phyloP scores from a whole-genome alignment of 2,797 vertebrate species.

The Brachymystax lenok region DNA sequence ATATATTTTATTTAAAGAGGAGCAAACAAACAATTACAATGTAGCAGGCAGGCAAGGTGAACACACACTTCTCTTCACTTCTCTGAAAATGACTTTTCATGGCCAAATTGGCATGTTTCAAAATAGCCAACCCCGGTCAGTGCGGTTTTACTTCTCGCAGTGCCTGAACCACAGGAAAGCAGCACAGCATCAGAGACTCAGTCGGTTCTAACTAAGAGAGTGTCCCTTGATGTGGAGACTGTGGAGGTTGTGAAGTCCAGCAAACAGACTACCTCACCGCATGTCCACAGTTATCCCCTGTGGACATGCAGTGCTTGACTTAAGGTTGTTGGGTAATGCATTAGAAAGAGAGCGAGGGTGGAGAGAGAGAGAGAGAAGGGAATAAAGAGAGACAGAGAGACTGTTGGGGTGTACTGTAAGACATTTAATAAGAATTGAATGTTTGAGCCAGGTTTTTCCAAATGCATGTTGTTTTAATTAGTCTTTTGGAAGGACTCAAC shows the following conservation, averaged over 20 bases:
- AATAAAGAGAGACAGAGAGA: not conserved
- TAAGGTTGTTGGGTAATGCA: slow-evolving; percentile 1
- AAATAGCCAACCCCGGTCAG: not conserved
- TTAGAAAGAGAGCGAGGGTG: not conserved
- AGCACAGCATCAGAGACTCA: not conserved
- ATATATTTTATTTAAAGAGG: too few species aligned
- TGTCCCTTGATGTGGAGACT: slow-evolving; percentile 19
- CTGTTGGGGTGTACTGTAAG: not conserved
- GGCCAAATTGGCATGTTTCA: not conserved
- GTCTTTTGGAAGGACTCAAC: not conserved
- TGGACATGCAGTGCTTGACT: not conserved
- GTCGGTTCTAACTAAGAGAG: not conserved
- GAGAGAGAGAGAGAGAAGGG: not conserved
- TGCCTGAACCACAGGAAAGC: slow-evolving; percentile 7
- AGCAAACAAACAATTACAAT: not conserved
- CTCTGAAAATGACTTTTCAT: not conserved
- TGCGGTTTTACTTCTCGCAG: slow-evolving; percentile 3
- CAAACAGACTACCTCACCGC: slow-evolving; percentile 30
- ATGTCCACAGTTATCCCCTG: slow-evolving; percentile 12
- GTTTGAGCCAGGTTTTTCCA: not conserved
- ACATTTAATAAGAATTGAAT: not conserved
- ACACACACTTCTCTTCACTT: too few species aligned
- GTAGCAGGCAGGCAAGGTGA: too few species aligned
- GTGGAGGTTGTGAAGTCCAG: slow-evolving; percentile 15
- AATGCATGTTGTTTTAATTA: not conserved